Base-by-base conservation (phyloP, 37 sponge, comb jelly and placozoan species). In the Oscarella lobularis region DNA sequence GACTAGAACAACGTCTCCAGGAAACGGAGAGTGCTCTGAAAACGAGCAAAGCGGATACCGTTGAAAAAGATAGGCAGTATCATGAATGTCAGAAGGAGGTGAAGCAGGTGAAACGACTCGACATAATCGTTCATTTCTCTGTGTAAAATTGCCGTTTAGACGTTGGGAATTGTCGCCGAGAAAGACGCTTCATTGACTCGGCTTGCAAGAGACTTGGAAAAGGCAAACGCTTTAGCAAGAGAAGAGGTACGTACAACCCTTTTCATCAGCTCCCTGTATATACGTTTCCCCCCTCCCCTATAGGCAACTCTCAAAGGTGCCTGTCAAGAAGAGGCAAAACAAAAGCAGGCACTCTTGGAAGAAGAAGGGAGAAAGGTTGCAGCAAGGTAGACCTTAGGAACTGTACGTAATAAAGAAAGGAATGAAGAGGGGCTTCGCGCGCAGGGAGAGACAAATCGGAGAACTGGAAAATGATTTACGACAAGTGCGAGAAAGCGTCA, bases 401-500 rank as follows among this genome's bases (percentile, higher is more conserved):
- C n/a, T n/a, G n/a, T n/a, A n/a, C n/a, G n/a, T n/a, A n/a, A n/a
- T n/a, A n/a, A n/a, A n/a, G 9, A 48, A 48, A 9, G 60, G 9
- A 48, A 48, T 74, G 75, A 3, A 35, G 5, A 20, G 20, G 4
- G n/a, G 2, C 65, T 2, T 40, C n/a, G 65, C 1, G 31, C 27
- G 33, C 55, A 81, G 86, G 39, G 82, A 82, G 37, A 29, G 29
- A 4, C 75, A 55, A 6, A 67, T 82, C 39, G 36, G 67, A 31
- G 76, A 78, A 27, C 82, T 84, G 2, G 77, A 78, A 37, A 74
- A 39, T 29, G 38, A 71, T 9, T 31, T 81, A 3, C 37, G 75
- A n/a, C 74, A 84, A 38, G 65, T 73, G 1, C 77, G 81, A 54
- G 79, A 81, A 20, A 76, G n/a, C 67, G 74, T 81, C 36, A 39